These are phyloP conservation scores for Dolichotis patagonum DNA, from an alignment of 2,113 vertebrate genomes.

Conservation along the genomic window DNA sequence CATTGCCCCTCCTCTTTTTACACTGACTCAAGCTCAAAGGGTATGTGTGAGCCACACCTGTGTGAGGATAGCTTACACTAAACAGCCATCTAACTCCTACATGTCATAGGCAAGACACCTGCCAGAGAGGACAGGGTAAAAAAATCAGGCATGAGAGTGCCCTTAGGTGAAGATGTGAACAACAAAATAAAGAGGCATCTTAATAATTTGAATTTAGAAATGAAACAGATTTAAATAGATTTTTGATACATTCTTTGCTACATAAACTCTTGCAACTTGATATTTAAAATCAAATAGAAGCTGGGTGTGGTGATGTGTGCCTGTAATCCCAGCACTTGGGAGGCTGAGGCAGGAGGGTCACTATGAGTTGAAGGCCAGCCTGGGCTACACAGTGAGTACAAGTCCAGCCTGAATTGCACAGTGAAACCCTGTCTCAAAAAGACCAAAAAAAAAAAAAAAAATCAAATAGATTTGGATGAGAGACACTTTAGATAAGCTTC, in stretches of 20 bases:
- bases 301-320: too few relatives aligned
- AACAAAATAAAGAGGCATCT: neutral
- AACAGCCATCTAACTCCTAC: too few relatives aligned
- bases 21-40: neutral
- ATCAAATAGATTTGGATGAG: neutral
- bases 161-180: neutral
- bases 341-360: too few relatives aligned
- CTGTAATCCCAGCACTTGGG: too few relatives aligned
- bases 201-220: conserved; percentile 27
- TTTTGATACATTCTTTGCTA: neutral
- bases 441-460: too few relatives aligned
- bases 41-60: neutral
- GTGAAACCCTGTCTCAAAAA: too few relatives aligned
- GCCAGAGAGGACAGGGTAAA: neutral
- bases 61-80: neutral
- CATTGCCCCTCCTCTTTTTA: neutral
- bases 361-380: too few relatives aligned
- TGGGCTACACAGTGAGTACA: too few relatives aligned
- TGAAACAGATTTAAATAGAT: neutral
- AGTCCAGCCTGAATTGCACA: too few relatives aligned
- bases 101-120: neutral
- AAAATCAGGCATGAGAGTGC: neutral
- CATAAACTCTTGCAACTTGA: neutral
- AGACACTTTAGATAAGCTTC: neutral
- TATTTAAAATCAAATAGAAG: neutral